Evolutionary conservation across 2,797 vertebrate genomes (phyloP), one percentile per base, ranked within the genome.

Genomic region (Mastacembelus armatus): DNA sequence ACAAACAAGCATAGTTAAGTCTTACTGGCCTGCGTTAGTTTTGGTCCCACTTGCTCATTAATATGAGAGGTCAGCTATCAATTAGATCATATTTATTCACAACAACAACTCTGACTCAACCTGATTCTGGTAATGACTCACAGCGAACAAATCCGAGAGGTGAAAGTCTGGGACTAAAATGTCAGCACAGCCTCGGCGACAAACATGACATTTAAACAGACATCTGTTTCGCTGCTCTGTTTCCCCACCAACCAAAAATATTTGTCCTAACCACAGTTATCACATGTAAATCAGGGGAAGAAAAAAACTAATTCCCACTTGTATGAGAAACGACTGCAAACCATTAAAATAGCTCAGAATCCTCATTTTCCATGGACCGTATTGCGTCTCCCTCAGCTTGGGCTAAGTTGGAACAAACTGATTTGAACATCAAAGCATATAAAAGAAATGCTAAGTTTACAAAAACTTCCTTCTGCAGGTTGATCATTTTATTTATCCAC

Each of bases 151-250:
- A 88, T 89, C 84, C 60, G 71, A 85, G 90, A 85, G 90, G 90
- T 87, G 85, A 82, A 87, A 90, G 84, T 90, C 86, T 79, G 88
- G 71, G 83, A 84, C 80, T 77, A 47, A 92, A 92, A 92, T 92
- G 91, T 92, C 91, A 92, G 79, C 84, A 15, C 78, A 83, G 89
- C 86, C 86, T 89, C 83, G 21, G 87, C 68, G 86, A 91, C 87
- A 92, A 91, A 91, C 88, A 85, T 92, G 91, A 91, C 91, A 92
- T 92, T 92, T 92, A 91, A 87, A 88, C 81, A 86, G 85, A 92
- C 91, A 91, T 90, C 91, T 91, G 91, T 91, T 91, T 84, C 65
- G 35, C 85, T 66, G 80, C 66, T 88, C 76, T 35, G 80, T 82
- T 84, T 77, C 78, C 77, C 71, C 82, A 71, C 78, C 81, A 76